Evolutionary conservation across 2,888 invertebrate genomes (phyloP).

Genomic region (Sepioteuthis lessoniana): DNA sequence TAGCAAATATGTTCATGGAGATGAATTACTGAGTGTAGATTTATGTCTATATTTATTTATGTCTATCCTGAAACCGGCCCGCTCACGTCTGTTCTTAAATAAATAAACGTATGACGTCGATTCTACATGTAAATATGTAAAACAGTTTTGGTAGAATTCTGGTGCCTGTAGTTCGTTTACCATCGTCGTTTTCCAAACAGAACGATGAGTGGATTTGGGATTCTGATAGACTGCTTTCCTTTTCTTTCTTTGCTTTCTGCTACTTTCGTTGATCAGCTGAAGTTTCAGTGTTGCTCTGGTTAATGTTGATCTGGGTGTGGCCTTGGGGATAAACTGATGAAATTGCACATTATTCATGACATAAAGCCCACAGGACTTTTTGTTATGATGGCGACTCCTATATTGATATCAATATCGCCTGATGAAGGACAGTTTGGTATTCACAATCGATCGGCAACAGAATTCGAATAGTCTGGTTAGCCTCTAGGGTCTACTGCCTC

Average conservation of each 20-base stretch:
- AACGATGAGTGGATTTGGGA: not conserved
- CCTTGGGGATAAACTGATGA: not conserved
- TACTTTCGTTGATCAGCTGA: not conserved
- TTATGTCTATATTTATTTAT: too few relatives aligned
- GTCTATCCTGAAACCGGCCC: too few relatives aligned
- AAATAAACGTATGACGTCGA: too few relatives aligned
- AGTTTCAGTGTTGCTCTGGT: not conserved
- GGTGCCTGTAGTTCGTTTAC: too few relatives aligned
- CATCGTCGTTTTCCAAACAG: too few relatives aligned
- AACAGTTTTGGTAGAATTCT: too few relatives aligned
- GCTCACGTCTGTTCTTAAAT: too few relatives aligned
- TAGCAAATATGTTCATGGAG: too few relatives aligned
- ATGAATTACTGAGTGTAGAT: too few relatives aligned
- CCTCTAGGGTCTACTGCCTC: not conserved
- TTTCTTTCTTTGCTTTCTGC: not conserved
- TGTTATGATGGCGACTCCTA: not conserved
- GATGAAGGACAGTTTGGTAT: constrained; percentile 33
- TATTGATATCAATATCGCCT: not conserved
- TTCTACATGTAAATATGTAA: too few relatives aligned
- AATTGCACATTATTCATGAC: not conserved
- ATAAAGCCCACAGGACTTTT: not conserved
- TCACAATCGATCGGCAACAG: not conserved
- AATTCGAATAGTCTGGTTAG: not conserved
- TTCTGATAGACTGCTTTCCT: not conserved
- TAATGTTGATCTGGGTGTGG: not conserved